Conservation (phyloP, 2,113 vertebrate genomes). For the Phalacrocorax carbo region DNA sequence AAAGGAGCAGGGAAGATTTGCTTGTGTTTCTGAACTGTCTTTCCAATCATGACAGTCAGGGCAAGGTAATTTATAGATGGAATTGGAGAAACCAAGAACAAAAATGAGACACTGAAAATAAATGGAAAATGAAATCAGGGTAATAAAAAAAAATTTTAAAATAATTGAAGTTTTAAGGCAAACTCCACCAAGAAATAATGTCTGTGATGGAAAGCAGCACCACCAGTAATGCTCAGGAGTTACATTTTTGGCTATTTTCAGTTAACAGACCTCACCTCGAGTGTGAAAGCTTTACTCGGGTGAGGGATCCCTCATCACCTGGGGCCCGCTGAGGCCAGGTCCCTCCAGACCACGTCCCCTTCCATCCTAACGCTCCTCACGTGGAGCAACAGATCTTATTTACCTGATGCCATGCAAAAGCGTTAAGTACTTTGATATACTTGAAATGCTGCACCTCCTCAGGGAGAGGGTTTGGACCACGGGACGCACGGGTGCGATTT, state of each 20-base stretch:
- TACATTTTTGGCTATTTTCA: not conserved
- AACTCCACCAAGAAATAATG: not conserved
- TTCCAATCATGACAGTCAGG: not conserved
- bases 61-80: not conserved
- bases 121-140: too few relatives aligned
- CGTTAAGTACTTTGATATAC: not conserved
- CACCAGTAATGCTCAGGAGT: not conserved
- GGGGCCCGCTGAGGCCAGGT: not conserved
- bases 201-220: not conserved
- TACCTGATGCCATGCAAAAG: not conserved
- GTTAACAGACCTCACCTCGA: not conserved
- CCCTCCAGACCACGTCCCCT: not conserved
- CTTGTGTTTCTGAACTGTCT: conserved; percentile 9
- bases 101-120: not conserved
- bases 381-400: not conserved
- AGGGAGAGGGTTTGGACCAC: not conserved
- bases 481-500: not conserved
- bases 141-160: not conserved
- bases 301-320: not conserved
- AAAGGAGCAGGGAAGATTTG: conserved; percentile 10
- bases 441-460: not conserved
- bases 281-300: not conserved
- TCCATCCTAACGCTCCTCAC: not conserved
- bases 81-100: not conserved
- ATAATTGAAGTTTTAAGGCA: not conserved